These are phyloP conservation scores for Lepeophtheirus nordmannii DNA, from an alignment of 2,888 invertebrate species.

Conservation along the genomic window DNA sequence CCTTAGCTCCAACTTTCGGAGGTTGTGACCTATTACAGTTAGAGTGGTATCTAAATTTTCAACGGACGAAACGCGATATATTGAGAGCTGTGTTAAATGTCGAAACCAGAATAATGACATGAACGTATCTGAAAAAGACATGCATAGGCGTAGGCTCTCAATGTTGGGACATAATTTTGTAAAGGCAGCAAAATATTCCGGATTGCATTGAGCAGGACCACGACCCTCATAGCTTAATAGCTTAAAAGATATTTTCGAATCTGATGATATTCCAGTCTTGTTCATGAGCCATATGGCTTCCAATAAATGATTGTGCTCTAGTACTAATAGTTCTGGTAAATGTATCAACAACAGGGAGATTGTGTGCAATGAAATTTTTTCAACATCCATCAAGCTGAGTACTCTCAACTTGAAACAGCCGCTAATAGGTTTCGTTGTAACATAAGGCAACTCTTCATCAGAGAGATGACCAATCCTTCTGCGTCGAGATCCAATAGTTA, in stretches of 20 bases:
- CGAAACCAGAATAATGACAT: constrained; percentile 4
- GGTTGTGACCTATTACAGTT: constrained; percentile 2
- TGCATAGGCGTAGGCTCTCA: constrained; percentile 15
- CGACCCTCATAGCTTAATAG: constrained; percentile 15
- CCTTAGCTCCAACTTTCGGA: constrained; percentile 16
- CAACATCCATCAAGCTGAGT: constrained; percentile 17
- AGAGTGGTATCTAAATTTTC: constrained; percentile 18
- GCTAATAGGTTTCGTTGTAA: background rate
- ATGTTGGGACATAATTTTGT: constrained; percentile 17
- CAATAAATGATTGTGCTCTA: constrained; percentile 17
- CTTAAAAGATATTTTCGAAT: constrained; percentile 1
- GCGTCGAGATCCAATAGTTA: background rate
- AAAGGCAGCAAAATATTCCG: constrained; percentile 5
- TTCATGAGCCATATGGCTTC: constrained; percentile 22
- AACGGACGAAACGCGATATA: constrained; percentile 11
- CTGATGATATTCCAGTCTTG: constrained; percentile 16
- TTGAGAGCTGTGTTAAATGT: background rate
- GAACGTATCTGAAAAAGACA: constrained; percentile 20
- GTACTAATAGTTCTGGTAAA: background rate
- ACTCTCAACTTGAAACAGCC: constrained; percentile 10
- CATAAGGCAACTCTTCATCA: background rate
- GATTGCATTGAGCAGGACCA: constrained; percentile 7
- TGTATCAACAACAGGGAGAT: constrained; percentile 10
- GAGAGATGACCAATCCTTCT: too few species aligned
- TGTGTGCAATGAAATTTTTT: constrained; percentile 16